These are phyloP conservation scores for Pyrochroa serraticornis DNA, from an alignment of 2,888 invertebrate genomes.

Conservation along the genomic window DNA sequence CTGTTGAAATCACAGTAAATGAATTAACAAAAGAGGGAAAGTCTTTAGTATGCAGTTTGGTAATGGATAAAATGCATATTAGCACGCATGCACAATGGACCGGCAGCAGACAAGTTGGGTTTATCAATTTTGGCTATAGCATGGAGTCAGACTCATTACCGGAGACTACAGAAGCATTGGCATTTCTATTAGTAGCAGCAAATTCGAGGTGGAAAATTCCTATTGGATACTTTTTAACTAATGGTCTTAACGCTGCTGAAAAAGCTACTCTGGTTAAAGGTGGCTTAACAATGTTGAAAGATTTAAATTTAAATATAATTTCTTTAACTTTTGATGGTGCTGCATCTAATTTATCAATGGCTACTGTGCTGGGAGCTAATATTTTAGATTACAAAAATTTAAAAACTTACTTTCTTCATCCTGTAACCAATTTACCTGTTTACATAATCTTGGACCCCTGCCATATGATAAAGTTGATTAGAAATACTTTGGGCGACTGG, in stretches of 20 bases:
- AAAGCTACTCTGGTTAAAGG: conserved; percentile 32
- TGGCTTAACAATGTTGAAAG: no score
- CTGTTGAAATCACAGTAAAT: no score
- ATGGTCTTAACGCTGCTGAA: conserved; percentile 16
- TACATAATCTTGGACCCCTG: conserved; percentile 9
- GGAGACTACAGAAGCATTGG: conserved; percentile 36
- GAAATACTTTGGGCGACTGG: conserved; percentile 15
- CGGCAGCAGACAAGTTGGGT: conserved; percentile 36
- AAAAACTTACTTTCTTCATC: conserved; percentile 35
- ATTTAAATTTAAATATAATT: no score
- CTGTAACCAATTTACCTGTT: conserved; percentile 2
- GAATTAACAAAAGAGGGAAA: no score
- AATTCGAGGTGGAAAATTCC: conserved; percentile 40
- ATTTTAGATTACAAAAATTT: conserved; percentile 15
- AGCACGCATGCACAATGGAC: conserved; percentile 37
- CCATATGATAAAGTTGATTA: conserved; percentile 23
- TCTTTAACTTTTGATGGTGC: conserved; percentile 38
- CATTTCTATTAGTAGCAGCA: conserved; percentile 37
- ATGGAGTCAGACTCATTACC: conserved; percentile 34
- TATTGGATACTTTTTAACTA: conserved; percentile 37
- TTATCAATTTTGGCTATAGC: conserved; percentile 38
- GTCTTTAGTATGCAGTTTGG: conserved; percentile 33
- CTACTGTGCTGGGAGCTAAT: conserved; percentile 26
- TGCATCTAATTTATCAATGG: conserved; percentile 33
- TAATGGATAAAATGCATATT: conserved; percentile 44